Evolutionary conservation across 2,113 vertebrate genomes (phyloP), one percentile per base, ranked within the genome.

Genomic region (Mustela nigripes): DNA sequence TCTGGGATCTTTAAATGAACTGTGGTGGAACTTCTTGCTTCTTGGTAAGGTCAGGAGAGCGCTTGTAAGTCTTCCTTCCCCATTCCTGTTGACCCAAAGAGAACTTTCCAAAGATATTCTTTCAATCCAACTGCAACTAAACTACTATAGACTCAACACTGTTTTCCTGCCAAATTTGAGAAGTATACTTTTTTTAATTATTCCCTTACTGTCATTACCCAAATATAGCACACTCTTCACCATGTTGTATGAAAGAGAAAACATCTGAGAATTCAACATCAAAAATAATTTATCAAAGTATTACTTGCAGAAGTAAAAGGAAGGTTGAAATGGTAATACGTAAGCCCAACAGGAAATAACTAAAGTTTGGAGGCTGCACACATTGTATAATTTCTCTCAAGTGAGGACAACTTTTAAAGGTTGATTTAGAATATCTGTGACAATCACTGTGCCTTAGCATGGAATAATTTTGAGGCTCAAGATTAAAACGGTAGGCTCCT

Each of bases 101-200:
- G 45, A 96, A 62, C 11, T 96, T 97, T 86, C 63, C 42, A 65
- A 91, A 78, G 58, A 78, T 36, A 67, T 8, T 80, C 4, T 97
- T 10, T 95, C 15, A 50, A 4, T 58, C 12, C 36, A 93, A 5
- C 0, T 76, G 28, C 31, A 85, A 16, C 76, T 56, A 82, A 89
- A 19, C 45, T 10, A 48, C 12, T 12, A 16, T 67, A 69, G 0
- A n/a, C 33, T 31, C 65, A 31, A 84, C 10, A 42, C 4, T 11
- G 2, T 91, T 58, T 96, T 85, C 45, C 45, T 85, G 22, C 28
- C 84, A 80, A 74, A 89, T 91, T 39, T 93, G 22, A 89, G 53
- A 88, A 91, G 22, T 28, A n/a, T 8, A 26, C 15, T 82, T 65
- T 91, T 80, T 78, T 48, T 84, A 63, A 28, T 92, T 95, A 53